Evolutionary conservation across 2,888 invertebrate species (phyloP).

Genomic region (Tetheella fluctuosa): DNA sequence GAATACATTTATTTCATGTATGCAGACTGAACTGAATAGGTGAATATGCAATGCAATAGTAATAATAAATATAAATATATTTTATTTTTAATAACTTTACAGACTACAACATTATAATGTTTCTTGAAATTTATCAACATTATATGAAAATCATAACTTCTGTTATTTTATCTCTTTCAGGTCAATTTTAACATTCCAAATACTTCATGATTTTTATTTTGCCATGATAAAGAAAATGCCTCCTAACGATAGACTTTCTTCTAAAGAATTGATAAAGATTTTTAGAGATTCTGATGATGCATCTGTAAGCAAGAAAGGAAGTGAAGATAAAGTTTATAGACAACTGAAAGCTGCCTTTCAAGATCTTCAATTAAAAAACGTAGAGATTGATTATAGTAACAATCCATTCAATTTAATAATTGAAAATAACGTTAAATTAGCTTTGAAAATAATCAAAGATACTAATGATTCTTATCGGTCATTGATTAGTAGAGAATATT

Average conservation of each 20-base stretch:
- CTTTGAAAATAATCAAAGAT: slow-evolving; percentile 65
- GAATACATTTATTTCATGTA: slow-evolving; percentile 82
- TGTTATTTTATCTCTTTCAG: slow-evolving; percentile 51
- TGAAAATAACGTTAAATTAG: slow-evolving; percentile 72
- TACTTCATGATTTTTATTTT: slow-evolving; percentile 75
- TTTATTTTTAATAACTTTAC: too few relatives aligned
- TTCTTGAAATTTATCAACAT: too few relatives aligned
- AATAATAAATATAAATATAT: too few relatives aligned
- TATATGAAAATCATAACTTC: not conserved
- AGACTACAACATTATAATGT: too few relatives aligned
- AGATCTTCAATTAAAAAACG: slow-evolving; percentile 68
- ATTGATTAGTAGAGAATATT: slow-evolving; percentile 65
- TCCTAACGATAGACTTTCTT: slow-evolving; percentile 59
- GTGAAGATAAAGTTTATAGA: slow-evolving; percentile 69
- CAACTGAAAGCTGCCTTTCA: slow-evolving; percentile 63
- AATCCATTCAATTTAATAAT: slow-evolving; percentile 74
- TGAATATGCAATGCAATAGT: slow-evolving; percentile 53
- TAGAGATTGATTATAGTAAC: slow-evolving; percentile 67
- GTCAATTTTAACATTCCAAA: slow-evolving; percentile 69
- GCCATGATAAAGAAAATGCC: slow-evolving; percentile 70
- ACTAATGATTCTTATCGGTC: slow-evolving; percentile 62
- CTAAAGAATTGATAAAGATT: slow-evolving; percentile 71
- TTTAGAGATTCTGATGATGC: slow-evolving; percentile 61
- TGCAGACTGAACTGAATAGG: slow-evolving; percentile 86
- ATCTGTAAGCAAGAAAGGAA: slow-evolving; percentile 59